Conservation (phyloP, 2,113 vertebrate species). For the Arenaria interpres region DNA sequence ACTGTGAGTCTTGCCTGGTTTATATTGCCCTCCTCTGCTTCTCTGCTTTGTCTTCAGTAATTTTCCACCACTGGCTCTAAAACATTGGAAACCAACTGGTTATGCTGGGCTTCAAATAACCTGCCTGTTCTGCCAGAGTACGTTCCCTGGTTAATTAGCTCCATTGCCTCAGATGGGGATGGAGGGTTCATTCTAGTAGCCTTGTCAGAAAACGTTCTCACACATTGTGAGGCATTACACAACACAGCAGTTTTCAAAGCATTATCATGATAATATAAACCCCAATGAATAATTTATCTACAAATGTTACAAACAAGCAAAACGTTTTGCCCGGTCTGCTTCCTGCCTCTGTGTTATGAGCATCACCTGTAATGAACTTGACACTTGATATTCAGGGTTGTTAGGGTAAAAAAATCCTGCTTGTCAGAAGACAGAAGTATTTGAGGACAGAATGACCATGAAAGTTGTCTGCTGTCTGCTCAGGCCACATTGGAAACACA, state of each 20-base stretch:
- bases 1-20: not conserved
- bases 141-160: constrained; percentile 18
- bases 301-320: not conserved
- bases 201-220: not conserved
- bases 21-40: not conserved
- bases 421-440: not conserved
- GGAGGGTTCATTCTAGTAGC: not conserved
- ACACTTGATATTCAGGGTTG: not conserved
- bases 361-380: not conserved
- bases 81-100: not conserved
- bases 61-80: not conserved
- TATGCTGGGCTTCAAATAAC: not conserved
- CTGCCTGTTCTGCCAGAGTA: not conserved
- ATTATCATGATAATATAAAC: not conserved
- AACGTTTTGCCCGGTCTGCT: not conserved
- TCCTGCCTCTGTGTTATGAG: not conserved
- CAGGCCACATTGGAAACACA: not conserved
- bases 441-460: not conserved
- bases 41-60: not conserved
- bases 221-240: not conserved
- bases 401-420: not conserved
- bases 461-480: not conserved
- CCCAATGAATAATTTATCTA: not conserved
- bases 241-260: not conserved
- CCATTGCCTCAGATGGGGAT: not conserved